phyloP scores from a whole-genome alignment of 2,113 vertebrate species.

The Tragelaphus strepsiceros region DNA sequence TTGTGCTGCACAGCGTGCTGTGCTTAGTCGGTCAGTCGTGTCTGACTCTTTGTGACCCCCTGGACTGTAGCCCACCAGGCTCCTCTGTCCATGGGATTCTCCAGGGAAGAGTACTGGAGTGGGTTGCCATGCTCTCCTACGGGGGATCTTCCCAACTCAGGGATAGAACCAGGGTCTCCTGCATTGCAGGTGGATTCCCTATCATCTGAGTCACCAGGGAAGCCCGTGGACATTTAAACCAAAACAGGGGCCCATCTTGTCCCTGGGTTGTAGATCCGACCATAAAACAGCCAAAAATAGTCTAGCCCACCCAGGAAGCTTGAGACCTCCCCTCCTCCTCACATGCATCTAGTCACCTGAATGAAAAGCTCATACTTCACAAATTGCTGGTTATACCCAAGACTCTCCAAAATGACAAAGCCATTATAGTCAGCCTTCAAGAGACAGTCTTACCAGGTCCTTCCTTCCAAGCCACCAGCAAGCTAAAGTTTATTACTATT shows the following conservation, averaged over 20 bases:
- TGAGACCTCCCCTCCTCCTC: neutral
- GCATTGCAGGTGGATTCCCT: neutral
- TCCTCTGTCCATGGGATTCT: neutral
- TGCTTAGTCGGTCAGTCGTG: accelerated
- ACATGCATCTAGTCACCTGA: neutral
- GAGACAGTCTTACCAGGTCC: neutral
- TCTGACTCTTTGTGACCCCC: neutral
- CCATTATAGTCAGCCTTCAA: neutral
- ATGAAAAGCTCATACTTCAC: neutral
- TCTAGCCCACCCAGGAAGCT: neutral
- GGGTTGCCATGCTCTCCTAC: neutral
- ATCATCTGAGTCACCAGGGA: neutral
- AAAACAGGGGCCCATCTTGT: conserved; percentile 40
- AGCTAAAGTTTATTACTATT: neutral
- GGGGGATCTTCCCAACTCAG: neutral
- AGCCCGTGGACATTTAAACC: neutral
- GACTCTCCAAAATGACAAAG: neutral
- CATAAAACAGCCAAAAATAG: neutral
- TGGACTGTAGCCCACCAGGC: neutral
- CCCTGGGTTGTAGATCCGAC: neutral
- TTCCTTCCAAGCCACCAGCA: neutral
- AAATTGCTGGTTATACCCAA: neutral
- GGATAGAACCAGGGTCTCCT: neutral
- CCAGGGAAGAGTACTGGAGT: neutral
- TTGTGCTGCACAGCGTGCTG: neutral